Percentiles rank a stretch among this genome's conserved stretches.
Conservation (phyloP, 2,113 vertebrate genomes). For the Atherinomorus stipes region DNA sequence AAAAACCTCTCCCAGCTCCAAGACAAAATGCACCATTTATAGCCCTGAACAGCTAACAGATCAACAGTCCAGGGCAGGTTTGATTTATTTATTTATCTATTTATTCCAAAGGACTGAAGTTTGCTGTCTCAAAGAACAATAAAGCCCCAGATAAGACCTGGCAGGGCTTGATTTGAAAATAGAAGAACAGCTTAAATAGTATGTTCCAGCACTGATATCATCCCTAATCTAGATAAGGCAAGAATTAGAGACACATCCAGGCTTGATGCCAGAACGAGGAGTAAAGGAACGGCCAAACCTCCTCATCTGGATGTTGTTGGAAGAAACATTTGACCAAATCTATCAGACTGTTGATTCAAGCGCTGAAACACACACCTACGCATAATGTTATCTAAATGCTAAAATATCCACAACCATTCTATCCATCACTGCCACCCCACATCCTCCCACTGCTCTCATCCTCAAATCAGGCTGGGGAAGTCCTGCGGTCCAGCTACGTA, state of each 20-base stretch:
- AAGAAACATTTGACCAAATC: neutral
- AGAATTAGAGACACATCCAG: neutral
- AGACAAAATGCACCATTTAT: constrained; percentile 56
- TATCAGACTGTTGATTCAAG: constrained; percentile 25
- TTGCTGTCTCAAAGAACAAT: constrained; percentile 47
- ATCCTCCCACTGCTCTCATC: constrained; percentile 24
- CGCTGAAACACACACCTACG: neutral
- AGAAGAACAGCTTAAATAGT: constrained; percentile 45
- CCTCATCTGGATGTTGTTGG: neutral
- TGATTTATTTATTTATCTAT: constrained; percentile 8
- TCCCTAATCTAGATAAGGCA: constrained; percentile 5
- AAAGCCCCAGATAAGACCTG: constrained; percentile 51
- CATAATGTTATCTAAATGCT: too few species aligned
- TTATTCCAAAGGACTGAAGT: constrained; percentile 10
- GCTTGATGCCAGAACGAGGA: neutral
- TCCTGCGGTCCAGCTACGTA: constrained; percentile 34
- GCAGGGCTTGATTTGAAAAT: constrained; percentile 28
- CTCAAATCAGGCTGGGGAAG: constrained; percentile 33
- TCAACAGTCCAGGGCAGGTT: constrained; percentile 33
- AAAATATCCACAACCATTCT: constrained; percentile 31
- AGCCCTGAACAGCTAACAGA: constrained; percentile 16
- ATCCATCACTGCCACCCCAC: neutral
- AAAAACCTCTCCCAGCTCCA: constrained; percentile 1
- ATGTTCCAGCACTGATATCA: constrained; percentile 10
- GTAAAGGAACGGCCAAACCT: neutral